Conservation (phyloP, 2,888 invertebrate species). For the Phaonia tiefii region DNA sequence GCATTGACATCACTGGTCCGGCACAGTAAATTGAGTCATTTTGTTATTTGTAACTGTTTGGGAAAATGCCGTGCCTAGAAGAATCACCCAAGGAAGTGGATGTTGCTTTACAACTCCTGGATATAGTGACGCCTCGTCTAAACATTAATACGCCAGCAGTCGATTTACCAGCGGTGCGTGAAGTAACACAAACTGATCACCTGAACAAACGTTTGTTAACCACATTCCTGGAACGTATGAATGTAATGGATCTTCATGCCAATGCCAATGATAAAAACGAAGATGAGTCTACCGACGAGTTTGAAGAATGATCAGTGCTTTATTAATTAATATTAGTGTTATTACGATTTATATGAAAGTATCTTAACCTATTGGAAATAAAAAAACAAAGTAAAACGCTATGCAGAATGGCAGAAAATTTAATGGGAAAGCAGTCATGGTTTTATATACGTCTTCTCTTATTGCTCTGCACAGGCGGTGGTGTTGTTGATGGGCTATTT, state of each 20-base stretch:
- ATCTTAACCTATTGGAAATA: constrained; percentile 53
- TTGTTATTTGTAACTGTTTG: too few relatives aligned
- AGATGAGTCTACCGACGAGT: constrained; percentile 70
- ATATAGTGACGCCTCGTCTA: constrained; percentile 43
- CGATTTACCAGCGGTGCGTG: constrained; percentile 69
- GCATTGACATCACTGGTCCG: too few relatives aligned
- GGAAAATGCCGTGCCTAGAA: constrained; percentile 73
- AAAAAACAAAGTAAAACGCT: constrained; percentile 21
- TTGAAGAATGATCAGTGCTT: constrained; percentile 71
- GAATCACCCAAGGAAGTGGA: constrained; percentile 69
- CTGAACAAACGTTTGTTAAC: constrained; percentile 75
- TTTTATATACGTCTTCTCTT: constrained; percentile 79
- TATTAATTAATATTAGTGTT: too few relatives aligned
- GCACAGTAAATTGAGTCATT: too few relatives aligned
- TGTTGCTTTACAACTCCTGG: constrained; percentile 56
- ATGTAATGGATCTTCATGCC: constrained; percentile 58
- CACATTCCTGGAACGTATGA: constrained; percentile 75
- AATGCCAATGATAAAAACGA: constrained; percentile 12
- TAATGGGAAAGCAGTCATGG: too few relatives aligned
- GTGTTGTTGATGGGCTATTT: constrained; percentile 80
- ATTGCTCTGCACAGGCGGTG: constrained; percentile 77
- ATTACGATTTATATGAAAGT: constrained; percentile 43
- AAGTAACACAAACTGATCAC: constrained; percentile 77
- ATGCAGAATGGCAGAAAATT: background rate
- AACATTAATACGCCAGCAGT: constrained; percentile 50